phyloP scores from a whole-genome alignment of 2,888 invertebrate species.

The Lithophane leautieri region DNA sequence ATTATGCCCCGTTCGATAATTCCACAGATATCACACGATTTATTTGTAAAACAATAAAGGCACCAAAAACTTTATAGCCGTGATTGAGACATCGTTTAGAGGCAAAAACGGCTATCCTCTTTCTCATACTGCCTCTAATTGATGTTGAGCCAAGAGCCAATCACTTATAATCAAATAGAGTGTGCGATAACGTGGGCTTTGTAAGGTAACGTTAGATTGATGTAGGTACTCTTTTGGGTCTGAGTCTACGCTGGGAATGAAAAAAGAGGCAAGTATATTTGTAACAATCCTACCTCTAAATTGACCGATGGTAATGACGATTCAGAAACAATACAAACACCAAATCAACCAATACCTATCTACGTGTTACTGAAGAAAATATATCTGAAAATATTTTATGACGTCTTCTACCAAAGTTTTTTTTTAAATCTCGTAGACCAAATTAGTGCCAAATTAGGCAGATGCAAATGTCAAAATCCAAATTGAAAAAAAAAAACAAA shows the following conservation, averaged over 20 bases:
- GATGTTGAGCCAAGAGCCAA: constrained; percentile 9
- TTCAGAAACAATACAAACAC: not conserved
- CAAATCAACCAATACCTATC: not conserved
- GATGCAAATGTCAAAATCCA: no score
- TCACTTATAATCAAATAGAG: constrained; percentile 27
- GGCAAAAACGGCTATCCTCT: constrained; percentile 41
- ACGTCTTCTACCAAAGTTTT: not conserved
- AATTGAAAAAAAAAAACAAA: no score
- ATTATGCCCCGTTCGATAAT: not conserved
- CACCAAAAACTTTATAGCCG: constrained; percentile 31
- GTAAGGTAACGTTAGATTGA: constrained; percentile 20
- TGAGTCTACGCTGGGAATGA: not conserved
- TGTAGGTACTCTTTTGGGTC: not conserved
- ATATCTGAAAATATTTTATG: no score
- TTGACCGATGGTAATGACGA: no score
- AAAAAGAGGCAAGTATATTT: not conserved
- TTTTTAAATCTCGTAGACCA: no score
- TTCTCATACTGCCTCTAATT: constrained; percentile 48
- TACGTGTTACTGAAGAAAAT: no score
- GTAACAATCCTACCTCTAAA: not conserved
- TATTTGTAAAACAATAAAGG: constrained; percentile 31
- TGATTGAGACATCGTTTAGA: constrained; percentile 35
- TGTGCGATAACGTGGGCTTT: not conserved
- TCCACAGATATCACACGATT: not conserved
- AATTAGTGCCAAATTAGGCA: no score